Evolutionary conservation across 2,888 invertebrate species (phyloP), one percentile per base, ranked within the genome.

Genomic region (Mystacides longicornis): DNA sequence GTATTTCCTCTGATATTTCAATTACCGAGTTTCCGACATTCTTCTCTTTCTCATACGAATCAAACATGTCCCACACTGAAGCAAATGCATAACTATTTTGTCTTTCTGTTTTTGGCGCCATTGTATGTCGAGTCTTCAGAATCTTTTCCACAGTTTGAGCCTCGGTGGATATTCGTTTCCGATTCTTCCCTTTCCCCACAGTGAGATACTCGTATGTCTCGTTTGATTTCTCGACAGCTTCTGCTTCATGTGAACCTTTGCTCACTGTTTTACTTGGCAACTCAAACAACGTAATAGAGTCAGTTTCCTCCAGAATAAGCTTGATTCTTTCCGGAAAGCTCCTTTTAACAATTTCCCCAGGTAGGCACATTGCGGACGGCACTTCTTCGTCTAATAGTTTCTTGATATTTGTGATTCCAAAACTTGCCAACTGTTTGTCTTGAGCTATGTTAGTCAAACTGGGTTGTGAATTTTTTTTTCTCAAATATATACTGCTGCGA

Each of bases 1-100:
- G 3, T 21, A 20, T 53, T 64, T 42, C 23, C 60, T 14, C 33
- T 4, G 21, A n/a, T 5, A 3, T 14, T 19, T 45, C 45, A 45
- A 19, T 3, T 20, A 45, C 3, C 20, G 5, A 7, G 4, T 4
- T 11, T n/a, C 20, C 45, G 21, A 3, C 16, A 11, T 23, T n/a
- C 23, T 48, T 23, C 11, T 50, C 48, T 48, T 23, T 5, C 19
- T 45, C 37, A n/a, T 54, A 86, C 0, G 84, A 85, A 65, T 89
- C 89, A 64, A 82, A 81, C 82, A 89, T 87, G 63, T 89, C 86
- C 81, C 87, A 90, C 65, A 83, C 76, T 0, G 87, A 87, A 0
- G 87, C 88, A 65, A 84, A 86, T 0, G 82, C 77, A 1, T 75
- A 74, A 2, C 77, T 77, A 64, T 85, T 81, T 52, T 70, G 75